Evolutionary conservation across 2,888 invertebrate species (phyloP).

Genomic region (Phorcus lineatus): DNA sequence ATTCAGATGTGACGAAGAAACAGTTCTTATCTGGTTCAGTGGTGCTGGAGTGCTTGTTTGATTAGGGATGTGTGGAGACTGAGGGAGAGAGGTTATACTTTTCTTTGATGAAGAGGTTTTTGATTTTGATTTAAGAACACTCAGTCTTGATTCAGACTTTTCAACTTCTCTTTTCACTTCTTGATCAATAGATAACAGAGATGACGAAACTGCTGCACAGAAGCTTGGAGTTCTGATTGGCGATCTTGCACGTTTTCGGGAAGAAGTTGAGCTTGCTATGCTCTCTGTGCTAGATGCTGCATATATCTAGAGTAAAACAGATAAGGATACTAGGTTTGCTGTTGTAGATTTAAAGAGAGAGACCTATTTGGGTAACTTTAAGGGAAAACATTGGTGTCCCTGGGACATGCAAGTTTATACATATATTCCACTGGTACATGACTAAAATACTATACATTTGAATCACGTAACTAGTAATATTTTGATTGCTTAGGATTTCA

Average conservation of each 20-base stretch:
- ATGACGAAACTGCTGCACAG: slow-evolving; percentile 18
- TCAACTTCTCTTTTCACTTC: background rate
- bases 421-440: no score
- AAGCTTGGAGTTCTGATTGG: slow-evolving; percentile 29
- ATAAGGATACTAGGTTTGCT: background rate
- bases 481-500: no score
- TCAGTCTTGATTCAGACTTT: background rate
- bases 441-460: no score
- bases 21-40: background rate
- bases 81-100: slow-evolving; percentile 20
- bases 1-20: background rate
- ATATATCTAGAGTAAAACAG: background rate
- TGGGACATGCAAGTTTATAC: no score
- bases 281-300: background rate
- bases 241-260: background rate
- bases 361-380: no score
- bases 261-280: background rate
- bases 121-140: background rate
- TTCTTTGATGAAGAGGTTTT: background rate
- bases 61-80: slow-evolving; percentile 12
- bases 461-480: no score
- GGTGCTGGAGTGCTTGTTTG: slow-evolving; percentile 22
- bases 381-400: no score
- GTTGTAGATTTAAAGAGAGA: background rate
- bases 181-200: slow-evolving; percentile 5